Conservation (phyloP, 2,888 invertebrate species). For the Brachypalpus laphriformis region DNA sequence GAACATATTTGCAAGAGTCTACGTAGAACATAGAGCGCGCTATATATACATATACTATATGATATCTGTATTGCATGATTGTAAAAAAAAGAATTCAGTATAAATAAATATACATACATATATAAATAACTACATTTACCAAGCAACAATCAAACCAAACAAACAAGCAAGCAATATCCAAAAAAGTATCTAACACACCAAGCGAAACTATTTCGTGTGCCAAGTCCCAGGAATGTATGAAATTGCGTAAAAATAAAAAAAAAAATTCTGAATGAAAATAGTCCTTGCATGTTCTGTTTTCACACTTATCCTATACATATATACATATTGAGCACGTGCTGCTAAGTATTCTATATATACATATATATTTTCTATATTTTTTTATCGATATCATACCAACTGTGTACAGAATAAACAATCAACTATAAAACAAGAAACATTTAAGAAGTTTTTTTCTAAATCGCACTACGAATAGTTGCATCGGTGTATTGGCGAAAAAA, state of each 20-base stretch:
- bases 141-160: constrained; percentile 53
- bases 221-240: constrained; percentile 65
- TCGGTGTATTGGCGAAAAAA: neutral
- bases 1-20: constrained; percentile 65
- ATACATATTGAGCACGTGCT: constrained; percentile 71
- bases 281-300: constrained; percentile 74
- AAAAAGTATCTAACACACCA: constrained; percentile 9
- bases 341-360: constrained; percentile 61
- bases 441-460: constrained; percentile 1
- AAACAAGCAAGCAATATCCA: constrained; percentile 58
- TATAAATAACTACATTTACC: constrained; percentile 47
- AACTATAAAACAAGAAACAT: constrained; percentile 21
- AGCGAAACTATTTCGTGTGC: constrained; percentile 44
- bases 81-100: constrained; percentile 54
- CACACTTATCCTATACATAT: constrained; percentile 68
- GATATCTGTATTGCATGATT: constrained; percentile 67
- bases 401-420: constrained; percentile 57
- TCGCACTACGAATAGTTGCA: neutral
- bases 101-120: constrained; percentile 37
- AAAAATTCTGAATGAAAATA: constrained; percentile 70
- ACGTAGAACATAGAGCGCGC: constrained; percentile 65
- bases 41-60: constrained; percentile 45
- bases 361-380: constrained; percentile 52
- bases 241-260: constrained; percentile 38
- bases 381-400: constrained; percentile 46